phyloP scores from a whole-genome alignment of 2,888 invertebrate species.

The Tortricodes alternella region DNA sequence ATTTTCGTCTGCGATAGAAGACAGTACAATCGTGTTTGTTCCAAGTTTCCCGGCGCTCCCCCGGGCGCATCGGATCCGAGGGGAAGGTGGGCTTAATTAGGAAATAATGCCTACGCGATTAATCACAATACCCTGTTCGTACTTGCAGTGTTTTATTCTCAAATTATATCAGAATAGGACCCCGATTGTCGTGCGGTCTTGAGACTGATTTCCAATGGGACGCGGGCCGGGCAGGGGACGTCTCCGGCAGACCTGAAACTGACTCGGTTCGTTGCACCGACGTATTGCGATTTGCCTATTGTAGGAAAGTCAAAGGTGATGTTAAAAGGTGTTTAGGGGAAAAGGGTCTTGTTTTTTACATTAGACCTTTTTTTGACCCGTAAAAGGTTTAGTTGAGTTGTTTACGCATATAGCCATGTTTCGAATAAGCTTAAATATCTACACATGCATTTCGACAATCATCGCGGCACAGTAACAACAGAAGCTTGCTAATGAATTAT shows the following conservation, averaged over 20 bases:
- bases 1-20: slow-evolving; percentile 58
- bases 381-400: slow-evolving; percentile 10
- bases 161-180: slow-evolving; percentile 40
- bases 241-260: slow-evolving; percentile 73
- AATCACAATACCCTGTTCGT: slow-evolving; percentile 69
- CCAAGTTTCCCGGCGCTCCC: slow-evolving; percentile 62
- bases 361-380: slow-evolving; percentile 23
- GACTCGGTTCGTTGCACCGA: slow-evolving; percentile 71
- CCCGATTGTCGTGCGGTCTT: slow-evolving; percentile 45
- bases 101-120: slow-evolving; percentile 79
- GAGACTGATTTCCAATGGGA: slow-evolving; percentile 71
- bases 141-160: slow-evolving; percentile 52
- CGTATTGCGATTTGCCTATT: slow-evolving; percentile 65
- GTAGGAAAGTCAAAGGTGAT: slow-evolving; percentile 66
- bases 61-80: slow-evolving; percentile 57
- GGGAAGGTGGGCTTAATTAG: slow-evolving; percentile 79
- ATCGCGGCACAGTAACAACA: slow-evolving; percentile 21
- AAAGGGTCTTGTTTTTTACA: slow-evolving; percentile 25
- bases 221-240: slow-evolving; percentile 53
- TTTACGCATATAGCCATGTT: background rate
- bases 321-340: slow-evolving; percentile 42
- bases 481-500: slow-evolving; percentile 37
- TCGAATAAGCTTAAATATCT: background rate
- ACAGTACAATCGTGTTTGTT: slow-evolving; percentile 55
- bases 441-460: slow-evolving; percentile 3